Evolutionary conservation across 2,113 vertebrate genomes (phyloP).

Genomic region (Thoracochromis brauschi): DNA sequence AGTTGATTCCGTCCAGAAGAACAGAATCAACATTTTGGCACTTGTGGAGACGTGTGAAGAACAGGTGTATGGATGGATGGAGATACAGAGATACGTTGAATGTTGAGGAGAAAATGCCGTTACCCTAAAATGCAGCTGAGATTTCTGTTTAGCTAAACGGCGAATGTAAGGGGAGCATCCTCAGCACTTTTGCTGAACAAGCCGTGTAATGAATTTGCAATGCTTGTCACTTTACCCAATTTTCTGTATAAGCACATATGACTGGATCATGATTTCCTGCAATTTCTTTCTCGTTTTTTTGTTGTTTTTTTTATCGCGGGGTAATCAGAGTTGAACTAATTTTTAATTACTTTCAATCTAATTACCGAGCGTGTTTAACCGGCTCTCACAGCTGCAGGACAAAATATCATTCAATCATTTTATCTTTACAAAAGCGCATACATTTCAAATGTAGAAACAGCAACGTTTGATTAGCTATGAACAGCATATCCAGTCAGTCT

Average conservation of each 20-base stretch:
- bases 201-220: not conserved
- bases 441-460: not conserved
- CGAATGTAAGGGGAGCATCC: not conserved
- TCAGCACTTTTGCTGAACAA: not conserved
- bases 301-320: not conserved
- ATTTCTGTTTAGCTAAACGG: rapidly evolving
- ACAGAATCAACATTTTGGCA: rapidly evolving
- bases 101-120: not conserved
- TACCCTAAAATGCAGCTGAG: not conserved
- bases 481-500: not conserved
- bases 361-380: not conserved
- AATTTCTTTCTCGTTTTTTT: not conserved
- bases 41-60: not conserved
- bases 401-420: not conserved
- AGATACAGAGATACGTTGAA: not conserved
- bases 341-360: not conserved
- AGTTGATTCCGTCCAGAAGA: not conserved
- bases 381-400: not conserved
- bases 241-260: not conserved
- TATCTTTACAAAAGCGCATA: not conserved
- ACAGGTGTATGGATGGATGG: not conserved
- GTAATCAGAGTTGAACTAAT: not conserved
- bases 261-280: not conserved
- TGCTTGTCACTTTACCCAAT: not conserved
- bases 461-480: not conserved